phyloP scores from a whole-genome alignment of 2,113 vertebrate species.

The Heterochromis multidens region DNA sequence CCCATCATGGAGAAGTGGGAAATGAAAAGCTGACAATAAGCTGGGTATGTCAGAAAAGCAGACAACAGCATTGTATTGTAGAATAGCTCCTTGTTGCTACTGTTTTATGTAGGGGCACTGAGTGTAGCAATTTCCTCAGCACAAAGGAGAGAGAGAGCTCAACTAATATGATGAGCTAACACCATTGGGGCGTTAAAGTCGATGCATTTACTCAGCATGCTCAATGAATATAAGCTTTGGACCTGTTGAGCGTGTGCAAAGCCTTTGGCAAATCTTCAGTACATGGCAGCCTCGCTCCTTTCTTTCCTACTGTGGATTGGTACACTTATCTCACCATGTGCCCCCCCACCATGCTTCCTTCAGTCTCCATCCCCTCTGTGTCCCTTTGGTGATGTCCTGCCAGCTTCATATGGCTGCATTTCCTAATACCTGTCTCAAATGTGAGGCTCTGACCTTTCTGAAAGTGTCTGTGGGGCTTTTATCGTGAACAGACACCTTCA shows the following conservation, averaged over 20 bases:
- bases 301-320: neutral
- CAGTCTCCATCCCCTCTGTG: neutral
- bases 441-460: constrained; percentile 23
- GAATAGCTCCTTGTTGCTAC: neutral
- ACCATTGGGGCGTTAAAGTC: neutral
- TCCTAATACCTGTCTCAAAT: constrained; percentile 12
- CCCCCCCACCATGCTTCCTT: neutral
- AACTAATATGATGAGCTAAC: constrained; percentile 13
- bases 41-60: neutral
- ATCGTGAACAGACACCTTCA: neutral
- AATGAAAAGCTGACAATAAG: neutral
- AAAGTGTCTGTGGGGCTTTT: neutral
- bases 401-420: neutral
- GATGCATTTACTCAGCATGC: constrained; percentile 9
- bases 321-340: neutral
- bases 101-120: neutral
- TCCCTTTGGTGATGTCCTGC: constrained; percentile 5
- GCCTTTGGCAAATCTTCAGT: constrained; percentile 22
- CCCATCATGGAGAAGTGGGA: neutral
- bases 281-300: neutral
- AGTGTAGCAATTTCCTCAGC: neutral
- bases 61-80: neutral
- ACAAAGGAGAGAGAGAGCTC: neutral
- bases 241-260: constrained; percentile 6
- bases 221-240: constrained; percentile 6